These are phyloP conservation scores for Scaptomyza polygonia DNA, from an alignment of 2,888 invertebrate species.

Conservation along the genomic window DNA sequence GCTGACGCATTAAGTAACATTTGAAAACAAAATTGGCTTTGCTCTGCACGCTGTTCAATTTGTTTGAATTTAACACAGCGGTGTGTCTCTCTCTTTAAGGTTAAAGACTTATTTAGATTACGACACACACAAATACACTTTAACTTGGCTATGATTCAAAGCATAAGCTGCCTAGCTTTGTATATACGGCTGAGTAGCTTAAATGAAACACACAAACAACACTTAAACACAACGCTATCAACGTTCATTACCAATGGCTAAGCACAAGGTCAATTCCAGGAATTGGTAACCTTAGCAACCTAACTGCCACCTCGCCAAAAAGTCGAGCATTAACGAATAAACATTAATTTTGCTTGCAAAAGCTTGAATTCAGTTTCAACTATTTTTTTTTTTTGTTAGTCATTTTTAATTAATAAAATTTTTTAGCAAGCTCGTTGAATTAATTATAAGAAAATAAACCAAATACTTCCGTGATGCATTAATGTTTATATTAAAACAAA, in stretches of 20 bases:
- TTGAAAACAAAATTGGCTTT: constrained; percentile 61
- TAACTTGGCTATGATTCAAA: constrained; percentile 44
- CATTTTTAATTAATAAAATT: background rate
- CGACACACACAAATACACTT: constrained; percentile 18
- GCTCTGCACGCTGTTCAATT: constrained; percentile 47
- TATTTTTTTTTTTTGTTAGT: background rate
- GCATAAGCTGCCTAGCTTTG: constrained; percentile 5
- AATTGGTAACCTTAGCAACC: constrained; percentile 37
- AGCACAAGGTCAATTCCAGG: constrained; percentile 57
- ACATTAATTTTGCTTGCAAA: background rate
- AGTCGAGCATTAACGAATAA: constrained; percentile 14
- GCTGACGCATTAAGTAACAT: constrained; percentile 54
- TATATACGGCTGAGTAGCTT: constrained; percentile 9
- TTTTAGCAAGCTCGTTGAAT: background rate
- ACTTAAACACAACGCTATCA: background rate
- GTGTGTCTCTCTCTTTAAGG: constrained; percentile 26
- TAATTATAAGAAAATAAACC: background rate
- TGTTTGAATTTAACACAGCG: constrained; percentile 46
- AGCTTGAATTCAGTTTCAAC: background rate
- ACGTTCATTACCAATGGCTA: constrained; percentile 47
- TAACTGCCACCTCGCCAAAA: background rate
- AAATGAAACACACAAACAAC: constrained; percentile 18
- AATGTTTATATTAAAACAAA: background rate
- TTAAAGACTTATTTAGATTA: constrained; percentile 31
- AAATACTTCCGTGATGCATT: background rate